Conservation (phyloP, 2,797 vertebrate genomes). For the Vireo griseus region DNA sequence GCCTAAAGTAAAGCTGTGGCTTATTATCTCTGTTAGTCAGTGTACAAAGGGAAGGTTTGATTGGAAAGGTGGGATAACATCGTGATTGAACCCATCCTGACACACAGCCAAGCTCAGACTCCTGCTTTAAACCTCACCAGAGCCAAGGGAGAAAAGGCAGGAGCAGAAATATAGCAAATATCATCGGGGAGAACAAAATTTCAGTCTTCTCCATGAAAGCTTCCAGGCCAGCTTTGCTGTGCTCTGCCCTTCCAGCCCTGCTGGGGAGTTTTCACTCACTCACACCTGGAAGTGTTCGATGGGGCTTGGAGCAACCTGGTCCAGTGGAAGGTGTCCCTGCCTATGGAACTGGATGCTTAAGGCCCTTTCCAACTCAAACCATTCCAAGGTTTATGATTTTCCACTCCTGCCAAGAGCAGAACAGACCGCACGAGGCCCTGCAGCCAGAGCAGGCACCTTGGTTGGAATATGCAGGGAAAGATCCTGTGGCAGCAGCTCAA, state of each 20-base stretch:
- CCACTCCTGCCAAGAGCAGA: neutral
- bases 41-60: neutral
- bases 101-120: neutral
- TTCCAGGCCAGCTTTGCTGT: neutral
- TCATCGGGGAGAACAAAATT: rapidly evolving
- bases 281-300: neutral
- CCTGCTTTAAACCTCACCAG: neutral
- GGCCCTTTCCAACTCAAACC: neutral
- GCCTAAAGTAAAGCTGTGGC: neutral
- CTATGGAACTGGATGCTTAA: neutral
- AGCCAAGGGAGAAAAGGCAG: rapidly evolving
- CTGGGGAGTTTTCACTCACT: neutral
- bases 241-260: neutral
- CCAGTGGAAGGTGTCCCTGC: neutral
- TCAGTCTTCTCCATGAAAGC: neutral
- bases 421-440: rapidly evolving
- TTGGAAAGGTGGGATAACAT: neutral
- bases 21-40: neutral
- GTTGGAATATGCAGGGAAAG: neutral
- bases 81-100: neutral
- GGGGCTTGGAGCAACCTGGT: neutral
- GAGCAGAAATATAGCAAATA: neutral
- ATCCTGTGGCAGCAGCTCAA: neutral
- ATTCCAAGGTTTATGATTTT: neutral
- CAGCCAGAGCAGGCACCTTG: rapidly evolving